Base-by-base conservation (phyloP, 1,140 invertebrate species). In the Lycorma delicatula region DNA sequence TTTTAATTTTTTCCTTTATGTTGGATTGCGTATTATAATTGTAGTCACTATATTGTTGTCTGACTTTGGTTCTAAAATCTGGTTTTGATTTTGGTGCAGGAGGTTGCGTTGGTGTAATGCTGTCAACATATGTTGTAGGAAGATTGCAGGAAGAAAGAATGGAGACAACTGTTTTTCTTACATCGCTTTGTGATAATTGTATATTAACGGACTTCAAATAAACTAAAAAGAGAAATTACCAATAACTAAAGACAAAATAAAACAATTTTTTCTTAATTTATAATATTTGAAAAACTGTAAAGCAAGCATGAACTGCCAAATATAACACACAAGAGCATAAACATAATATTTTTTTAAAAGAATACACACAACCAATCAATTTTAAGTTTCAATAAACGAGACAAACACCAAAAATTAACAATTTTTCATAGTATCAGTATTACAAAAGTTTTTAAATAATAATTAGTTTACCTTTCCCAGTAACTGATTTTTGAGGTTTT, bases 71-170 rank as follows among this genome's bases (percentile, higher is more conserved):
- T 3, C 44, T n/a, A 26, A 62, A 50, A 26, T 28, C 52, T 31
- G 54, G 25, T 23, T 61, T 46, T 3, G 44, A 12, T 50, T 31
- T 34, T 23, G 49, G 23, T 16, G 38, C 12, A 1, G 49, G 12
- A 3, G 31, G 44, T n/a, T 63, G 16, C 18, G 29, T 46, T 18
- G 64, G 63, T 44, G 71, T 62, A 7, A 89, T 81, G 70, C 81
- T 86, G 65, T 92, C 86, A 1, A 93, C 74, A 73, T 89, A 92
- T 16, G 85, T 84, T 26, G 90, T 91, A 20, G 89, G 82, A 36
- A 94, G 76, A 70, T 88, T 82, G 72, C 89, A 93, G 16, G 84
- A 79, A 68, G 84, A 83, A 54, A 94, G 74, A 58, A 94, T 84
- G 57, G 81, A 81, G 6, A 83, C 73, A 38, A 94, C 82, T n/a